Percentiles rank a stretch among this genome's conserved stretches.
These are phyloP conservation scores for Rhegmatorhina hoffmannsi DNA, from an alignment of 2,113 vertebrate genomes.

Conservation along the genomic window DNA sequence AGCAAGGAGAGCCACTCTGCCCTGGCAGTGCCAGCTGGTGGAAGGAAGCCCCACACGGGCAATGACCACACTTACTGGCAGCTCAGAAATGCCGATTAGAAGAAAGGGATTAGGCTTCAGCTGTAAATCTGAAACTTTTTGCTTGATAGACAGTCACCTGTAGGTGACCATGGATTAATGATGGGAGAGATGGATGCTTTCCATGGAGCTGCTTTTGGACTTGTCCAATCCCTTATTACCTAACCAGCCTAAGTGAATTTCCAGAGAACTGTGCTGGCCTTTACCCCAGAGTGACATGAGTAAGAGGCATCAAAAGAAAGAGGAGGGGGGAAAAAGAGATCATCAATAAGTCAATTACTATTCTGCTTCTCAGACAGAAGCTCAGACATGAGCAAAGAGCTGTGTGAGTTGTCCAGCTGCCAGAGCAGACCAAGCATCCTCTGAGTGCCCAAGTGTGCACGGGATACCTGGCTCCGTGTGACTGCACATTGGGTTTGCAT, in stretches of 20 bases:
- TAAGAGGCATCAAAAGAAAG: background rate
- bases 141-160: background rate
- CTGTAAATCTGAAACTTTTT: background rate
- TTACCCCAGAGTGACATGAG: background rate
- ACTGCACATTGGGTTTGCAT: background rate
- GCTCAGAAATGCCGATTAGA: background rate
- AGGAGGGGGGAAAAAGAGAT: fast-evolving
- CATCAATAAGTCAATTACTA: background rate
- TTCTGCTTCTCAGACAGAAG: background rate
- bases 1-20: background rate
- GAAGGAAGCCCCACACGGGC: background rate
- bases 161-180: background rate
- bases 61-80: background rate
- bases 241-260: background rate
- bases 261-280: background rate
- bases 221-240: background rate
- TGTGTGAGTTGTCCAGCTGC: background rate
- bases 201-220: background rate
- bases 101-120: background rate
- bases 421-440: background rate
- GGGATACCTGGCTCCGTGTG: background rate
- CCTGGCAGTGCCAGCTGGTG: background rate
- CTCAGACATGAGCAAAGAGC: background rate
- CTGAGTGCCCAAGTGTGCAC: background rate
- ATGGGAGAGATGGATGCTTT: background rate